Conservation (phyloP, 2,888 invertebrate species). For the Drosophila hawaiiensis region DNA sequence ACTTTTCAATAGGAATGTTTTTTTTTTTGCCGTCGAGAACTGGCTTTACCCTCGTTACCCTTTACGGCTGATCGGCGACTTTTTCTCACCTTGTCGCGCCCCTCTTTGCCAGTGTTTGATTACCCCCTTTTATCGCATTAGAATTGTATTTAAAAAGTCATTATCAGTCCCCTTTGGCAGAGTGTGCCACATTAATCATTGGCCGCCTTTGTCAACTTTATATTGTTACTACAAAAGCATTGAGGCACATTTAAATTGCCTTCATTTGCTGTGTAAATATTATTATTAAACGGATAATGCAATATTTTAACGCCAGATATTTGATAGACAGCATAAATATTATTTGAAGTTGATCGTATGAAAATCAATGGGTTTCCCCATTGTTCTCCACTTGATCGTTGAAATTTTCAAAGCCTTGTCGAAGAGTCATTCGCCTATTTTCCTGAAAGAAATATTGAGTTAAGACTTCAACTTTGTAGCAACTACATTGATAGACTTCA, state of each 20-base stretch:
- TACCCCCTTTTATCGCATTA: conserved; percentile 74
- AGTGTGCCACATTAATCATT: conserved; percentile 70
- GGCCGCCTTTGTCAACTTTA: conserved; percentile 53
- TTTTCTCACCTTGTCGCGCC: conserved; percentile 54
- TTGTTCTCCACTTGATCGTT: too few species aligned
- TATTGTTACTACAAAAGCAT: conserved; percentile 21
- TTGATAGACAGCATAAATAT: neutral
- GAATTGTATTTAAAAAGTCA: conserved; percentile 78
- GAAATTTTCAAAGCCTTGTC: too few species aligned
- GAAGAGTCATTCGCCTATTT: too few species aligned
- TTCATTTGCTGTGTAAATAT: conserved; percentile 19
- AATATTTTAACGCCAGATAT: neutral
- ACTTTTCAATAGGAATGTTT: conserved; percentile 69
- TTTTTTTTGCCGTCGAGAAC: conserved; percentile 28
- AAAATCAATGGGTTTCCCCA: neutral
- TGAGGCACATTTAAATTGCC: conserved; percentile 11
- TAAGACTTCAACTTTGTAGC: neutral
- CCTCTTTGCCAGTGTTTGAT: conserved; percentile 55
- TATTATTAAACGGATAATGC: conserved; percentile 10
- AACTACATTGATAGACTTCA: neutral
- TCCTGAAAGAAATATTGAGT: neutral
- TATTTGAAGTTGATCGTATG: neutral
- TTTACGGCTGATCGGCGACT: conserved; percentile 32
- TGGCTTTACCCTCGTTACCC: conserved; percentile 15
- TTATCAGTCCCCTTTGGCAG: conserved; percentile 64